Conservation (phyloP, 2,797 vertebrate genomes). For the Spheniscus humboldti region DNA sequence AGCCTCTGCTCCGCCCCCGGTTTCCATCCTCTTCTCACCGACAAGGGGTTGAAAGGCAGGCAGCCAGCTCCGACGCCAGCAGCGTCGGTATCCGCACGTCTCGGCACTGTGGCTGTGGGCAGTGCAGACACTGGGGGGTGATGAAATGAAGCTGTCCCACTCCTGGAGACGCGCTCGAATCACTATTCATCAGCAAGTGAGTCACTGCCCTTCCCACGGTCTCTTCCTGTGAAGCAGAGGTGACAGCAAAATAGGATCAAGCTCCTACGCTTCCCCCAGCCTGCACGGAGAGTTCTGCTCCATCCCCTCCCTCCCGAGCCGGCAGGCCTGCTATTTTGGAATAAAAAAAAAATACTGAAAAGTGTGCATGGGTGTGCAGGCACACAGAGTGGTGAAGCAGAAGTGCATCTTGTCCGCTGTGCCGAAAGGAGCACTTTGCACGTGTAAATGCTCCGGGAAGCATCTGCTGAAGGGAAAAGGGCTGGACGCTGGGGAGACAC, state of each 20-base stretch:
- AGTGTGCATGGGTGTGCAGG: neutral
- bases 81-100: rapidly evolving
- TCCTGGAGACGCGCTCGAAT: neutral
- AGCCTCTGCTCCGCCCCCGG: neutral
- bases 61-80: neutral
- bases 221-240: neutral
- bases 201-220: constrained; percentile 10
- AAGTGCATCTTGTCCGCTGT: neutral
- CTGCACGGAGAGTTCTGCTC: neutral
- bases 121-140: neutral
- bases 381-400: neutral
- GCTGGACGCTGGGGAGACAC: rapidly evolving
- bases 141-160: neutral
- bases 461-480: neutral
- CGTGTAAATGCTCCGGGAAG: rapidly evolving
- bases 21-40: neutral
- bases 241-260: neutral
- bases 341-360: neutral
- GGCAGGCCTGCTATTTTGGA: neutral
- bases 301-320: neutral
- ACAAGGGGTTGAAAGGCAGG: neutral
- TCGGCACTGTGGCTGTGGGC: neutral
- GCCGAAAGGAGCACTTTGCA: neutral
- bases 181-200: constrained; percentile 21
- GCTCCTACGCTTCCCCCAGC: neutral